Conservation (phyloP, 2,113 vertebrate genomes). For the Toxotes chatareus region DNA sequence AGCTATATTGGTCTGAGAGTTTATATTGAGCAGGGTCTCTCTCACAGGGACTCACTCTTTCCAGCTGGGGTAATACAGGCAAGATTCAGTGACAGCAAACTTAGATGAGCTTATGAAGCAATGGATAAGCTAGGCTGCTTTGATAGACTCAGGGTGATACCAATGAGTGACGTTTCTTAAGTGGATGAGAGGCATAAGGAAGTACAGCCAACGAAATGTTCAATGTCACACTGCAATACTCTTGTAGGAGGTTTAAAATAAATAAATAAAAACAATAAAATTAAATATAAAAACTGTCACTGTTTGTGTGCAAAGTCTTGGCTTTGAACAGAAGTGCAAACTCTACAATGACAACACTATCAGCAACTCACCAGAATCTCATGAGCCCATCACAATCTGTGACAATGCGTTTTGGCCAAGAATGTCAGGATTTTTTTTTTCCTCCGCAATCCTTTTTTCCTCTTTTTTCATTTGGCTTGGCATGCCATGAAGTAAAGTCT, state of each 20-base stretch:
- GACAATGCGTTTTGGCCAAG: constrained; percentile 72
- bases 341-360: constrained; percentile 76
- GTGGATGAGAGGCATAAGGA: background rate
- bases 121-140: background rate
- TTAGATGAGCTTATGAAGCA: constrained; percentile 5
- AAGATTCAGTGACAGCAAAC: background rate
- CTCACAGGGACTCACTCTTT: background rate
- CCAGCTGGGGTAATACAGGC: constrained; percentile 4
- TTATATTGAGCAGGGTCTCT: constrained; percentile 3
- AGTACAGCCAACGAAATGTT: background rate
- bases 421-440: constrained; percentile 48
- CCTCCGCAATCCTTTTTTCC: constrained; percentile 34
- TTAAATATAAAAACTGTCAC: constrained; percentile 5
- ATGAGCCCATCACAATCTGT: constrained; percentile 77
- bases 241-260: constrained; percentile 20
- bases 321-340: constrained; percentile 64
- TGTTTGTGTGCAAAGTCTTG: constrained; percentile 53
- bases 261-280: constrained; percentile 32
- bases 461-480: constrained; percentile 69
- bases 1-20: constrained; percentile 22
- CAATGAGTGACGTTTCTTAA: background rate
- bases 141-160: background rate
- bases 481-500: constrained; percentile 78
- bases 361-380: constrained; percentile 78
- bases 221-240: background rate